Evolutionary conservation across 2,113 vertebrate species (phyloP).

Genomic region (Nipponia nippon): DNA sequence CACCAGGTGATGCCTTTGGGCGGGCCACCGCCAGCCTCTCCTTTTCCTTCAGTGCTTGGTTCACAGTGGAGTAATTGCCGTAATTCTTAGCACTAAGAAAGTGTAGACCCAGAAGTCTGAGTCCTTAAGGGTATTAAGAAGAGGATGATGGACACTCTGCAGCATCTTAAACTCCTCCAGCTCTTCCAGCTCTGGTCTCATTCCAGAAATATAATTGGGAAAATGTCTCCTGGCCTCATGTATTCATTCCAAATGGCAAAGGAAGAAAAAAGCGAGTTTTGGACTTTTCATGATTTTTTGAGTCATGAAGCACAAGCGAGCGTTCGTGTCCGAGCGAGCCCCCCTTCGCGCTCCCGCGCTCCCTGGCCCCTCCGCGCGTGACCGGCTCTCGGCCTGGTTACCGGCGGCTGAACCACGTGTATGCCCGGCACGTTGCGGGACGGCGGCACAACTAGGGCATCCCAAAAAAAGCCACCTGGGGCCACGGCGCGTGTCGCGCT

Average conservation of each 20-base stretch:
- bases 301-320: background rate
- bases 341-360: background rate
- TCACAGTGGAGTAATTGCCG: rapidly evolving
- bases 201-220: background rate
- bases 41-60: background rate
- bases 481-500: background rate
- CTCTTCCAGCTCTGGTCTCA: background rate
- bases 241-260: background rate
- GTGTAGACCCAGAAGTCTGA: background rate
- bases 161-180: too few species aligned
- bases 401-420: background rate
- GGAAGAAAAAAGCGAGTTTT: background rate
- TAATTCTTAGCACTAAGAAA: background rate
- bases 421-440: background rate
- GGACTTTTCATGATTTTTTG: background rate
- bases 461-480: background rate
- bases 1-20: background rate
- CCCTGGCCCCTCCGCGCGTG: background rate
- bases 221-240: background rate
- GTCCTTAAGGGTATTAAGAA: background rate
- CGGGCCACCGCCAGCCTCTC: background rate
- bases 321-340: rapidly evolving
- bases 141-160: background rate
- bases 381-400: background rate
- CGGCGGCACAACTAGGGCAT: background rate